Evolutionary conservation across 2,888 invertebrate species (phyloP).

Genomic region (Ommatoiulus sabulosus): DNA sequence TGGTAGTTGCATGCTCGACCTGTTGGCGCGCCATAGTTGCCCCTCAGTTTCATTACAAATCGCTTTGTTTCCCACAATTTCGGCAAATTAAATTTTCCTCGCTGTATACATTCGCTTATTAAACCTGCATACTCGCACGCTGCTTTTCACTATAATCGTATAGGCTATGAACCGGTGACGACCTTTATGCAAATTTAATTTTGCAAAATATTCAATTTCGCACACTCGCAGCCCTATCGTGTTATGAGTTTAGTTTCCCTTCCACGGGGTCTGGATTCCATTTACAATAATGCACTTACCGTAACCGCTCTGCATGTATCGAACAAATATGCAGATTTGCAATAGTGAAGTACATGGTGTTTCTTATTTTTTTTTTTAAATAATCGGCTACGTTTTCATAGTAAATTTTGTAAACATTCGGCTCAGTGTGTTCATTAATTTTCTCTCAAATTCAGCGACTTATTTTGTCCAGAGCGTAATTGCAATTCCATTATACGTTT

Average conservation of each 20-base stretch:
- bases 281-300: conserved; percentile 9
- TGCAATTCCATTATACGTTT: neutral
- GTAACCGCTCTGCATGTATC: neutral
- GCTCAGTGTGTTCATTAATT: too few species aligned
- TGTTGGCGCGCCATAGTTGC: neutral
- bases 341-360: neutral
- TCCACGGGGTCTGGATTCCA: neutral
- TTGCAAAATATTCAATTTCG: conserved; percentile 29
- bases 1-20: neutral
- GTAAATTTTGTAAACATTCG: too few species aligned
- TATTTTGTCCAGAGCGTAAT: too few species aligned
- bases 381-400: neutral
- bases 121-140: neutral
- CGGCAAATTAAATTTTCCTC: neutral
- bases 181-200: conserved; percentile 37
- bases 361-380: neutral
- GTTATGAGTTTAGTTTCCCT: neutral
- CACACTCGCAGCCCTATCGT: neutral
- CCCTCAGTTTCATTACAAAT: neutral
- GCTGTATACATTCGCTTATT: neutral
- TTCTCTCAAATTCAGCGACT: too few species aligned
- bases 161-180: neutral
- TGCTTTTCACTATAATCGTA: neutral
- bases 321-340: neutral
- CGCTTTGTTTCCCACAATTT: neutral